Conservation (phyloP, 2,888 invertebrate genomes). For the Pyrocoelia pectoralis region DNA sequence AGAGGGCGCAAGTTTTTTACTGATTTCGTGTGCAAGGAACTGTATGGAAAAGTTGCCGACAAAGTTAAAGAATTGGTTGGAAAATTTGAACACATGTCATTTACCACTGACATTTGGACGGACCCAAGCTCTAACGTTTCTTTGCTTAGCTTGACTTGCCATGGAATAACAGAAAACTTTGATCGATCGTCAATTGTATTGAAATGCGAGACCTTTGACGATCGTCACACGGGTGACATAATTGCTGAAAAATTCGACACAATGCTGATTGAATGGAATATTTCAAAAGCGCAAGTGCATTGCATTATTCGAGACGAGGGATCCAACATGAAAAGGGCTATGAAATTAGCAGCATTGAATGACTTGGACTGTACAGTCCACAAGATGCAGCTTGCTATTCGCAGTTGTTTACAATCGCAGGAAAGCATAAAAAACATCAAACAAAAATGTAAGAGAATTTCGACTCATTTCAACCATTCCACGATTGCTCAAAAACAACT, state of each 20-base stretch:
- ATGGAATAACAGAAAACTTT: neutral
- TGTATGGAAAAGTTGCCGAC: too few species aligned
- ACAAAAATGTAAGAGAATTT: slow-evolving; percentile 5
- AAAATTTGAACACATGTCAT: neutral
- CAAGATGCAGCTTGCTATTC: slow-evolving; percentile 1
- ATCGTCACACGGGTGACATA: neutral
- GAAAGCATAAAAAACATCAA: neutral
- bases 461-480: slow-evolving; percentile 2
- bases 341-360: neutral
- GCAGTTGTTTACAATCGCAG: neutral
- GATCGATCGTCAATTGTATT: neutral
- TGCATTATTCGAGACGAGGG: neutral
- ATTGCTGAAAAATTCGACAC: neutral
- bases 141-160: too few species aligned
- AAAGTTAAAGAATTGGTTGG: neutral
- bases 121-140: too few species aligned
- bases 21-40: slow-evolving; percentile 1
- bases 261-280: slow-evolving; percentile 1
- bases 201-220: neutral
- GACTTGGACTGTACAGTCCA: slow-evolving; percentile 2
- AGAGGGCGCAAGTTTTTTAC: neutral
- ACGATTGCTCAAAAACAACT: slow-evolving; percentile 7
- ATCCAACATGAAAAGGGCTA: neutral
- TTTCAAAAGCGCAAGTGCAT: neutral
- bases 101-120: neutral